phyloP scores from a whole-genome alignment of 2,113 vertebrate genomes.

The Isurus oxyrinchus region DNA sequence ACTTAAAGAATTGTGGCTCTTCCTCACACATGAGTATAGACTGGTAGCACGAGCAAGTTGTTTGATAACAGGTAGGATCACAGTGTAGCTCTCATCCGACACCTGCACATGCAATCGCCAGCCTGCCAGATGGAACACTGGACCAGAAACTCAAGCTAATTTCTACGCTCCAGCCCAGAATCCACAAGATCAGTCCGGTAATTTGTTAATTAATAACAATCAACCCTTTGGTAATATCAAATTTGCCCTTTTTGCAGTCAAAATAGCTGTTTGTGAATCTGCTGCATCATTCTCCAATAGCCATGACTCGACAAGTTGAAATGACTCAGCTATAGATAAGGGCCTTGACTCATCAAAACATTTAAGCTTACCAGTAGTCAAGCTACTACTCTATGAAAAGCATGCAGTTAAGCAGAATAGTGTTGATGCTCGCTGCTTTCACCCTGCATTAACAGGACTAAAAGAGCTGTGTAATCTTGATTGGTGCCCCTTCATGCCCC shows the following conservation, averaged over 20 bases:
- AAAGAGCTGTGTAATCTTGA: not conserved
- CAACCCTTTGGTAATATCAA: not conserved
- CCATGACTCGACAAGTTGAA: not conserved
- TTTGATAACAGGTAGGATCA: not conserved
- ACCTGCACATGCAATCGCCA: not conserved
- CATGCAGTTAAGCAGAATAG: not conserved
- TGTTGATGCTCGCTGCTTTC: not conserved
- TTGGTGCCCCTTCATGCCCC: not conserved
- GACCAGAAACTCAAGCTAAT: not conserved
- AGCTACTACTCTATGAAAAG: not conserved
- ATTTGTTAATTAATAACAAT: not conserved
- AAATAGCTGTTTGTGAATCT: not conserved
- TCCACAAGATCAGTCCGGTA: not conserved
- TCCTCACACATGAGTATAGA: not conserved
- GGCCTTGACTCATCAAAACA: not conserved
- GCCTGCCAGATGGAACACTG: not conserved
- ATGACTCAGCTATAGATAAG: not conserved
- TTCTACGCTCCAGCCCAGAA: not conserved
- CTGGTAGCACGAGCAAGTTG: not conserved
- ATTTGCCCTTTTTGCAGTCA: not conserved
- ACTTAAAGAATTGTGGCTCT: not conserved
- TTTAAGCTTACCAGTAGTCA: not conserved
- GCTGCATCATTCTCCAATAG: not conserved
- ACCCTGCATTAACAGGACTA: not conserved
- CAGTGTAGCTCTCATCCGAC: not conserved